phyloP scores from a whole-genome alignment of 2,888 invertebrate species.

The Dione juno region DNA sequence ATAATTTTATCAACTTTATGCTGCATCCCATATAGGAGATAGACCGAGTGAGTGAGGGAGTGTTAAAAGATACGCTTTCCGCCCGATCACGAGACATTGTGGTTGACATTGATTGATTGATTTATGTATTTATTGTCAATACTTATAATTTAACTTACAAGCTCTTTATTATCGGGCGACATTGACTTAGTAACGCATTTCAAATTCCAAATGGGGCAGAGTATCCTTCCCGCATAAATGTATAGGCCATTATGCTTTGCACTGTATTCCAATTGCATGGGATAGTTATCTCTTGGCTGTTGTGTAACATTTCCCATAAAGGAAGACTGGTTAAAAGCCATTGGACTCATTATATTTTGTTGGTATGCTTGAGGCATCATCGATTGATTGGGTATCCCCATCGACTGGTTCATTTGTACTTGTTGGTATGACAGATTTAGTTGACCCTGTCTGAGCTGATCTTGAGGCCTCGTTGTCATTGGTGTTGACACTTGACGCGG shows the following conservation, averaged over 20 bases:
- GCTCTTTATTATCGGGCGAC: conserved; percentile 80
- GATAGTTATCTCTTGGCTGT: conserved; percentile 68
- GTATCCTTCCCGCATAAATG: conserved; percentile 93
- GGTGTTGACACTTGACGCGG: conserved; percentile 81
- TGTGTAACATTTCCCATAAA: conserved; percentile 68
- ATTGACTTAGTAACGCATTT: conserved; percentile 86
- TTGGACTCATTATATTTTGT: conserved; percentile 64
- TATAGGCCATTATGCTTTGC: conserved; percentile 97
- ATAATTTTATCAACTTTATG: too few species aligned
- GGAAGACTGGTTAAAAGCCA: conserved; percentile 70
- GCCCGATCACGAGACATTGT: too few species aligned
- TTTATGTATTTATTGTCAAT: not conserved
- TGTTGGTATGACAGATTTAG: conserved; percentile 70
- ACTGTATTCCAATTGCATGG: conserved; percentile 76
- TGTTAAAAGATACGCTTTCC: too few species aligned
- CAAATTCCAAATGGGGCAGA: conserved; percentile 94
- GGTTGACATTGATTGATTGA: too few species aligned
- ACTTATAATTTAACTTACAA: conserved; percentile 73
- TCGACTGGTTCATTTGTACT: conserved; percentile 66
- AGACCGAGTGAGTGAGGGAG: too few species aligned
- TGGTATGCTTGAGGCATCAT: conserved; percentile 67
- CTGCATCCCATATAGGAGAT: too few species aligned
- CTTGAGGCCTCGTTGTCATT: conserved; percentile 69
- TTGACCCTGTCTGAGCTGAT: conserved; percentile 64
- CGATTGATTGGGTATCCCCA: conserved; percentile 62